phyloP scores from a whole-genome alignment of 2,113 vertebrate species.

The Phrynosoma blainvillii region DNA sequence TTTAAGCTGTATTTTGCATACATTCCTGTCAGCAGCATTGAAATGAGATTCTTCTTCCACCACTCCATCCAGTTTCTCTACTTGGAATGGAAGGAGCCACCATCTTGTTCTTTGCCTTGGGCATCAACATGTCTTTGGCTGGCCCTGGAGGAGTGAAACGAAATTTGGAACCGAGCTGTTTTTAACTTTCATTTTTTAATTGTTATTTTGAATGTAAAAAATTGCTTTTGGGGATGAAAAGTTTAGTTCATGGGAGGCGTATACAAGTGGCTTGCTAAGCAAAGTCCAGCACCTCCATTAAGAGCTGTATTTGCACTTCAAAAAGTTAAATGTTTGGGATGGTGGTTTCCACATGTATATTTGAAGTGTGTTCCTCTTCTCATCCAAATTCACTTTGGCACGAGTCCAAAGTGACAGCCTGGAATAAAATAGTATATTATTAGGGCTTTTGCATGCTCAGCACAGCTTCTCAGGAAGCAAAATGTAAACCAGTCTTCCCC shows the following conservation, averaged over 20 bases:
- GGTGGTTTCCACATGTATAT: background rate
- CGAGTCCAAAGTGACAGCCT: background rate
- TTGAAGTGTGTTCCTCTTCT: background rate
- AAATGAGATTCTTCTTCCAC: no score
- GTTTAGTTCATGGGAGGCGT: background rate
- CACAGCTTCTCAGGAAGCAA: background rate
- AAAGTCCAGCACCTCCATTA: background rate
- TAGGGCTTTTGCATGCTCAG: background rate
- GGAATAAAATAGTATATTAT: background rate
- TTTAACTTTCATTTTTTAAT: no score
- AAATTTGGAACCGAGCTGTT: background rate
- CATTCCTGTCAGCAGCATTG: no score
- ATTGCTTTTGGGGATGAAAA: no score
- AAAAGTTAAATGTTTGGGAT: background rate
- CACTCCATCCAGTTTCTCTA: no score
- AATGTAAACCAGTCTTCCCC: background rate
- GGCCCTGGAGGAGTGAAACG: background rate
- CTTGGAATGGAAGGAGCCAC: no score
- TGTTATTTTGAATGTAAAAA: no score
- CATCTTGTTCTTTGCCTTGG: background rate
- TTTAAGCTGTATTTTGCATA: no score
- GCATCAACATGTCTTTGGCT: background rate
- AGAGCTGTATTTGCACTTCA: background rate
- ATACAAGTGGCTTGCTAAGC: background rate
- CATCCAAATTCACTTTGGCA: background rate